Evolutionary conservation across 2,888 invertebrate genomes (phyloP), one percentile per base, ranked within the genome.

Genomic region (Callimorpha dominula): DNA sequence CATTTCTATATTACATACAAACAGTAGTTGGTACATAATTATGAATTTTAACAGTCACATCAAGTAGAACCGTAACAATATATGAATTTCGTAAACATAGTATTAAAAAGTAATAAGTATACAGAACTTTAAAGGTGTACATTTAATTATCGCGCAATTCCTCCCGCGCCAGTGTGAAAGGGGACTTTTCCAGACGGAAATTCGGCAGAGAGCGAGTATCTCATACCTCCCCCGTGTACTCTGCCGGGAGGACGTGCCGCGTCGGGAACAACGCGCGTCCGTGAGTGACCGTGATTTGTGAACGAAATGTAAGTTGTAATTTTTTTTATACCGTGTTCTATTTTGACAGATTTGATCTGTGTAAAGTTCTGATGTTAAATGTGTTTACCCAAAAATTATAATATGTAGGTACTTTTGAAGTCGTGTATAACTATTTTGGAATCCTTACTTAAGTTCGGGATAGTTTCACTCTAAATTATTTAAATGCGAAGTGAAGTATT

Each of bases 151-250:
- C 69, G 72, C 69, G 52, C 69, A 52, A 8, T 68, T 75, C 17
- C 1, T 49, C 43, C 15, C 54, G 11, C 60, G 65, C 15, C 54
- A 62, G 69, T 69, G 73, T 71, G 69, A 65, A 73, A 67, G 70
- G 69, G 73, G 70, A 65, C 62, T 49, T 66, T 73, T 70, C 57
- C 57, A 68, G 64, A 78, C 74, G 74, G 75, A 71, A 77, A 75
- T 77, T 75, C 73, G 70, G 75, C 60, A 71, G 68, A 75, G 72
- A 57, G 65, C 66, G 50, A 72, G 67, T 69, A 65, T 72, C 57
- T 80, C 83, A 86, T 82, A 85, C 84, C 88, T 86, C 86, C 82
- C 82, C 84, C 78, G 89, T 85, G 85, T 76, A 80, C 78, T 80
- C 82, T 76, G 79, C 73, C 77, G 85, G 83, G 81, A 81, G 87